Evolutionary conservation across 2,113 vertebrate species (phyloP).

Genomic region (Asarcornis scutulata): DNA sequence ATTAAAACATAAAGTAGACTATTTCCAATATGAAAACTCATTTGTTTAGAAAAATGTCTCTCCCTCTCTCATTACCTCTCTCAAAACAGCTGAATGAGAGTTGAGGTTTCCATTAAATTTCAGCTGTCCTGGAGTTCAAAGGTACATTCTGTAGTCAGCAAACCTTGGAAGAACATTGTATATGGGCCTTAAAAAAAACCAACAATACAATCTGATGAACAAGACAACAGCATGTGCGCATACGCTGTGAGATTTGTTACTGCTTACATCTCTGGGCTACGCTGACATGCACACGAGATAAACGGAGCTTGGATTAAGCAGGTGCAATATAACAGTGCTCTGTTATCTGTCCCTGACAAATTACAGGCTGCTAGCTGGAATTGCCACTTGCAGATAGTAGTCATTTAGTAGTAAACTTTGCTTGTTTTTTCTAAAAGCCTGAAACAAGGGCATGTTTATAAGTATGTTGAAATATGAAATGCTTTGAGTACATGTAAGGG

Average conservation of each 20-base stretch:
- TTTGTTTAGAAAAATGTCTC: conserved; percentile 51
- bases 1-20: conserved; percentile 37
- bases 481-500: conserved; percentile 38
- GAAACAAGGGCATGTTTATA: conserved; percentile 62
- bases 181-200: neutral
- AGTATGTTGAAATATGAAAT: conserved; percentile 64
- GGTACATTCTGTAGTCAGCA: neutral
- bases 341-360: conserved; percentile 61
- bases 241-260: conserved; percentile 4
- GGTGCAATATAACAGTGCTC: conserved; percentile 43
- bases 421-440: conserved; percentile 59
- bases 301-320: conserved; percentile 64
- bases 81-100: conserved; percentile 37
- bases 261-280: neutral
- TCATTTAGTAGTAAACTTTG: conserved; percentile 56
- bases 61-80: conserved; percentile 26
- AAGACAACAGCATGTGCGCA: neutral
- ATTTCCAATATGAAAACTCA: conserved; percentile 32
- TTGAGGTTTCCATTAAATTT: conserved; percentile 19
- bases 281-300: conserved; percentile 4
- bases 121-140: conserved; percentile 25
- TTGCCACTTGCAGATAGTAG: conserved; percentile 49
- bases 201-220: neutral
- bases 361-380: conserved; percentile 62
- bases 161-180: neutral